Percentiles rank a stretch among this genome's conserved stretches.
phyloP scores from a whole-genome alignment of 1,140 invertebrate genomes.

The Platorchestia sp. region DNA sequence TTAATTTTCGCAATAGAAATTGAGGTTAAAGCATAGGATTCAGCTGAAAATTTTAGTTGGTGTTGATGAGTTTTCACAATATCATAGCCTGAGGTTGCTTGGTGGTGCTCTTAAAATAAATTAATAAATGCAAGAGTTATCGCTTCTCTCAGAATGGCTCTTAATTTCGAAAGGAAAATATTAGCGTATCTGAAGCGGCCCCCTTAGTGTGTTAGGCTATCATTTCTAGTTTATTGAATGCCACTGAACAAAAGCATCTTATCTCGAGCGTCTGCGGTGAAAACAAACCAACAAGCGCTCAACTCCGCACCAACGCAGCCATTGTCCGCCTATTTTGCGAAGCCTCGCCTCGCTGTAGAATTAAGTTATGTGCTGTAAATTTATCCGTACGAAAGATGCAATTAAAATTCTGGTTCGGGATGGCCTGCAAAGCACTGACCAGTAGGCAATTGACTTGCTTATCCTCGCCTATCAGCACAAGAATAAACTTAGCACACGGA shows the following conservation, averaged over 20 bases:
- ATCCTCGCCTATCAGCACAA: constrained; percentile 46
- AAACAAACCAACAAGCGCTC: neutral
- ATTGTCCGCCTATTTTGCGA: neutral
- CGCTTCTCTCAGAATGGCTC: neutral
- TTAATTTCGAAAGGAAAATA: neutral
- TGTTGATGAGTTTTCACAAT: neutral
- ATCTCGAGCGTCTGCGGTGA: neutral
- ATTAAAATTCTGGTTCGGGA: constrained; percentile 39
- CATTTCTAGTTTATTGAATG: constrained; percentile 31
- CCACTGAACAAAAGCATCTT: constrained; percentile 8
- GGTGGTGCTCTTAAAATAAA: neutral
- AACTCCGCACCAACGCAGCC: neutral
- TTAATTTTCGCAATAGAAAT: neutral
- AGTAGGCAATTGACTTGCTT: constrained; percentile 46
- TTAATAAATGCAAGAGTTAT: neutral
- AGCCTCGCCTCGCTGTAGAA: neutral
- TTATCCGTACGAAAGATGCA: constrained; percentile 49
- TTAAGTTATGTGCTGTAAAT: constrained; percentile 50
- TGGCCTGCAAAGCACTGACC: constrained; percentile 33
- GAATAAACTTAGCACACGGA: neutral
- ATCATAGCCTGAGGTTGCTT: neutral
- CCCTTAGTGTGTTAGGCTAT: constrained; percentile 25
- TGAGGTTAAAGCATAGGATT: neutral
- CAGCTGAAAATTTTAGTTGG: neutral
- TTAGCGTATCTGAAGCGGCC: neutral